These are phyloP conservation scores for Pemphredon lugubris DNA, from an alignment of 2,888 invertebrate genomes.

Conservation along the genomic window DNA sequence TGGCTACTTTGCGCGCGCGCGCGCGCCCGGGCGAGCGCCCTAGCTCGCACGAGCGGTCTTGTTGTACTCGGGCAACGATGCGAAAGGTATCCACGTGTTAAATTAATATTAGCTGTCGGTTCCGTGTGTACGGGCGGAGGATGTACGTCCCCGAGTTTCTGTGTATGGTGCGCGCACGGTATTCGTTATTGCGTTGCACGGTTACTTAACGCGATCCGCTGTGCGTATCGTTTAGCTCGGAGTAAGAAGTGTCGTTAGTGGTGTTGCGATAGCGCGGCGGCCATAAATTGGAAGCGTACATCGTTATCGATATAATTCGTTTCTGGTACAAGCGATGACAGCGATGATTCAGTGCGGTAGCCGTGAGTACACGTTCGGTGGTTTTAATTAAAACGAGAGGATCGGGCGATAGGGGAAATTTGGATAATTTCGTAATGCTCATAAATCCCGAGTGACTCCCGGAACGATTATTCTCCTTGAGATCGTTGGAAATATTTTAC, in stretches of 20 bases:
- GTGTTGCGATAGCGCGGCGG: neutral
- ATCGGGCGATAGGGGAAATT: too few relatives aligned
- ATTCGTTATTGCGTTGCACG: neutral
- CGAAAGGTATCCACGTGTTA: neutral
- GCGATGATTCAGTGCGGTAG: too few relatives aligned
- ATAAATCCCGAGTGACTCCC: too few relatives aligned
- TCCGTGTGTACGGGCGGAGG: neutral
- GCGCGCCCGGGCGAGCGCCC: slow-evolving; percentile 30
- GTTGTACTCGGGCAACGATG: neutral
- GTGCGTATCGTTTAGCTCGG: neutral
- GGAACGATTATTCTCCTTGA: too few relatives aligned
- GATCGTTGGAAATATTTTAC: too few relatives aligned
- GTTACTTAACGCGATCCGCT: too few relatives aligned
- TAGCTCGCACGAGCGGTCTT: slow-evolving; percentile 12
- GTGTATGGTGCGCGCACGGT: neutral
- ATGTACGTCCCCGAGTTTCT: too few relatives aligned
- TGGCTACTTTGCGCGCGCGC: slow-evolving; percentile 28
- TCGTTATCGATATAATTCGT: neutral
- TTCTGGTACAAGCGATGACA: neutral
- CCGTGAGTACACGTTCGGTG: too few relatives aligned
- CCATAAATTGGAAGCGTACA: too few relatives aligned
- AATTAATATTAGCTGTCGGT: neutral
- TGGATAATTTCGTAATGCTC: too few relatives aligned
- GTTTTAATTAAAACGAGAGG: too few relatives aligned
- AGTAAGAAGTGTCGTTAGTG: neutral